Conservation (phyloP, 1,140 invertebrate species). For the Patella vulgata region DNA sequence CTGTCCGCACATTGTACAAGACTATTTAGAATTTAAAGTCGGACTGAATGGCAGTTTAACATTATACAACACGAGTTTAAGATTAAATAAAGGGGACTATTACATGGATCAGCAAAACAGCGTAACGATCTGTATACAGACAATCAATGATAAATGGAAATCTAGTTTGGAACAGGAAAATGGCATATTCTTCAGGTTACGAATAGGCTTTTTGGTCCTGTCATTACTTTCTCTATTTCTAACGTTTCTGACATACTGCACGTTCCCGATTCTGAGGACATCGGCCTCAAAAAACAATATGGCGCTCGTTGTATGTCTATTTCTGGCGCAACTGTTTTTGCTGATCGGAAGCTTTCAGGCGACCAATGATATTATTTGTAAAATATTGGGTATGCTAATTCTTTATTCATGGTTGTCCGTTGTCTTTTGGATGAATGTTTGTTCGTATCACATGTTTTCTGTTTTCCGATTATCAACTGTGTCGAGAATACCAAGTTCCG, state of each 20-base stretch:
- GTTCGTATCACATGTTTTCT: slow-evolving; percentile 72
- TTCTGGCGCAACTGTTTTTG: slow-evolving; percentile 65
- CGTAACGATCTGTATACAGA: too few species aligned
- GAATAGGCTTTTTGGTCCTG: slow-evolving; percentile 28
- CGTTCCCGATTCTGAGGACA: slow-evolving; percentile 63
- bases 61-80: too few species aligned
- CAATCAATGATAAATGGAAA: too few species aligned
- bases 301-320: slow-evolving; percentile 61
- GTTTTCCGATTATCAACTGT: slow-evolving; percentile 67
- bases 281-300: slow-evolving; percentile 67
- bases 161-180: too few species aligned
- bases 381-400: slow-evolving; percentile 76
- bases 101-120: too few species aligned
- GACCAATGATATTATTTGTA: slow-evolving; percentile 42
- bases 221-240: slow-evolving; percentile 62
- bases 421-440: slow-evolving; percentile 94
- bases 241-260: slow-evolving; percentile 62
- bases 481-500: not conserved
- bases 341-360: slow-evolving; percentile 47
- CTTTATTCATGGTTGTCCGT: slow-evolving; percentile 91
- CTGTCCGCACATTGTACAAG: too few species aligned
- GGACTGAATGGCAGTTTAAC: too few species aligned
- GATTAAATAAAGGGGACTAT: too few species aligned
- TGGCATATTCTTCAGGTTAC: too few species aligned
- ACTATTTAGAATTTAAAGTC: too few species aligned